These are phyloP conservation scores for Chymomyza procnemis DNA, from an alignment of 2,888 invertebrate genomes.

Conservation along the genomic window DNA sequence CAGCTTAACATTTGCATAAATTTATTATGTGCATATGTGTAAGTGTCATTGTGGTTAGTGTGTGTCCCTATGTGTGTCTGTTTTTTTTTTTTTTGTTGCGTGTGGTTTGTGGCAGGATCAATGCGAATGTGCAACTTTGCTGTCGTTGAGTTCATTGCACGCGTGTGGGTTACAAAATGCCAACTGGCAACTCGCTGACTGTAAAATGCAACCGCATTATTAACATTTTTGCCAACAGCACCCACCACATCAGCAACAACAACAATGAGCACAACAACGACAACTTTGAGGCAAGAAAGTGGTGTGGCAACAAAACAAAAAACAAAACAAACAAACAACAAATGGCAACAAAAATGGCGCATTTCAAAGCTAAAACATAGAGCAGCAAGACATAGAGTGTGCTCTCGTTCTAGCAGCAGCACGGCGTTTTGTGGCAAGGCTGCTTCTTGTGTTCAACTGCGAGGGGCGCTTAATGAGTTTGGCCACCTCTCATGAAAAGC, in stretches of 20 bases:
- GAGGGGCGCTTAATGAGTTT: no score
- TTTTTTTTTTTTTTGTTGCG: not conserved
- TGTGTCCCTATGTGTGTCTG: no score
- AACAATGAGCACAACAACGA: conserved; percentile 16
- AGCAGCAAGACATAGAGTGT: no score
- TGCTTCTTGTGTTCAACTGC: conserved; percentile 3
- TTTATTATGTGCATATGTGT: conserved; percentile 50
- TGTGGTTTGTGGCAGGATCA: conserved; percentile 4
- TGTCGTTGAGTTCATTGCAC: conserved; percentile 40
- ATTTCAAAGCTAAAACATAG: conserved; percentile 50
- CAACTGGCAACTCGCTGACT: conserved; percentile 39
- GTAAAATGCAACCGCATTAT: conserved; percentile 62
- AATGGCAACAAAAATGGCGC: conserved; percentile 75
- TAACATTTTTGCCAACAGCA: conserved; percentile 57
- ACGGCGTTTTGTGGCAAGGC: conserved; percentile 18
- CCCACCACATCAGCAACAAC: conserved; percentile 35
- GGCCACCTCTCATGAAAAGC: no score
- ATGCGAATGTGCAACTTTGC: not conserved
- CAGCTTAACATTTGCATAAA: conserved; percentile 60
- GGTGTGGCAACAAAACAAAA: conserved; percentile 35
- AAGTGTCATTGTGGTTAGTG: conserved; percentile 38
- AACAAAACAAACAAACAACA: conserved; percentile 54
- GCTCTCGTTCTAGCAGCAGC: conserved; percentile 30
- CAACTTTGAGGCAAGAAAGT: conserved; percentile 41
- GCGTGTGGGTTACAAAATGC: conserved; percentile 48